Conservation (phyloP, 2,113 vertebrate species). For the Noctilio leporinus region DNA sequence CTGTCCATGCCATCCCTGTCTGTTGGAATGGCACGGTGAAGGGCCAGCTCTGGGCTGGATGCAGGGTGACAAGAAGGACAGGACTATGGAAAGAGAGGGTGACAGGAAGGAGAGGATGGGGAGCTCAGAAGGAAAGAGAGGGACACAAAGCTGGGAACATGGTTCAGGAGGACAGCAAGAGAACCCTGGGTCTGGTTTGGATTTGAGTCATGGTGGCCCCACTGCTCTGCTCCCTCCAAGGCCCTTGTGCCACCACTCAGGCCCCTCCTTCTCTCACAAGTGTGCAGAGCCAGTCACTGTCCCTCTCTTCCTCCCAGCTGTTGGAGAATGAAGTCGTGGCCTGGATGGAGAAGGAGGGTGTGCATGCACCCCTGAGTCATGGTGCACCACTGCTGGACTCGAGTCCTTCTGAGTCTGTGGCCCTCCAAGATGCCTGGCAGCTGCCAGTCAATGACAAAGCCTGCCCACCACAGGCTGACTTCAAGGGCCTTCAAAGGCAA, state of each 20-base stretch:
- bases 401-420: background rate
- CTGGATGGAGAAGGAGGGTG: background rate
- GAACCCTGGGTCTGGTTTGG: background rate
- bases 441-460: no score
- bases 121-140: no score
- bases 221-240: accelerated
- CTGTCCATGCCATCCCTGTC: background rate
- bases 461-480: background rate
- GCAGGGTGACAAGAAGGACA: no score
- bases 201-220: background rate
- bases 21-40: background rate
- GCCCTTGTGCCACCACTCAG: background rate
- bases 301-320: background rate
- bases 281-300: background rate
- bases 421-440: background rate
- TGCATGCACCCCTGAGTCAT: background rate
- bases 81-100: background rate
- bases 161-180: background rate
- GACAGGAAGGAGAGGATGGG: background rate
- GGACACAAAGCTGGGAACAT: background rate
- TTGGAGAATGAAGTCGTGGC: conserved; percentile 11
- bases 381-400: background rate
- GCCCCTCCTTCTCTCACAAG: background rate
- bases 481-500: background rate
- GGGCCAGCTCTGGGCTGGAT: background rate